Evolutionary conservation across 2,888 invertebrate species (phyloP).

Genomic region (Eledona agricola): DNA sequence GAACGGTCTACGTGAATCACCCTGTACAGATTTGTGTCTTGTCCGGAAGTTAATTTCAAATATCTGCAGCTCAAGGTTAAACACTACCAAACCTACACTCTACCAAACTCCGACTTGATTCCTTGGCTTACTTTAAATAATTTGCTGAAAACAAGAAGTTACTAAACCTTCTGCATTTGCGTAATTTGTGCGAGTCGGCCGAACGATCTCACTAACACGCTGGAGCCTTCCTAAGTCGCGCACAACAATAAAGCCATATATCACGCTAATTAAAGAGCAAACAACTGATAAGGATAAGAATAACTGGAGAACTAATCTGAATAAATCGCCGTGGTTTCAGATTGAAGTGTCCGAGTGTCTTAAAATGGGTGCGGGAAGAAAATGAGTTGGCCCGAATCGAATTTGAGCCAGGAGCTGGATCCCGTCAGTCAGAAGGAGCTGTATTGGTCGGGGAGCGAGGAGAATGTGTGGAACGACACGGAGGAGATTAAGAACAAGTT

Average conservation of each 20-base stretch:
- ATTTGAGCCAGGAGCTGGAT: conserved; percentile 36
- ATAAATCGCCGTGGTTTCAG: conserved; percentile 28
- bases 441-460: conserved; percentile 8
- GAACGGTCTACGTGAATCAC: too few species aligned
- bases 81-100: too few species aligned
- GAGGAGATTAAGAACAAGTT: conserved; percentile 38
- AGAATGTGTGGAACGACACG: conserved; percentile 37
- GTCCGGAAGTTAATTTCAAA: too few species aligned
- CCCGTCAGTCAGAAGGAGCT: conserved; percentile 34
- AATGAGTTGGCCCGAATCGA: conserved; percentile 37
- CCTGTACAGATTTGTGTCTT: too few species aligned
- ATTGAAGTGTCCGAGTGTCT: conserved; percentile 4
- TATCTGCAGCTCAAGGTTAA: too few species aligned
- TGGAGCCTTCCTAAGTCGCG: conserved; percentile 2
- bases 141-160: too few species aligned
- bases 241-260: conserved; percentile 37
- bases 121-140: too few species aligned
- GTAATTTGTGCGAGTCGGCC: too few species aligned
- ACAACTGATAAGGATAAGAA: conserved; percentile 34
- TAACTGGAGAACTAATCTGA: conserved; percentile 7
- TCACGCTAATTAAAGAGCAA: conserved; percentile 31
- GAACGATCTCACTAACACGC: not conserved
- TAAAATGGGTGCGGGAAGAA: conserved; percentile 4
- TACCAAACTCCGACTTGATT: too few species aligned
- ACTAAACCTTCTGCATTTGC: too few species aligned